phyloP scores from a whole-genome alignment of 1,140 invertebrate genomes.

The Drosophila novamexicana region DNA sequence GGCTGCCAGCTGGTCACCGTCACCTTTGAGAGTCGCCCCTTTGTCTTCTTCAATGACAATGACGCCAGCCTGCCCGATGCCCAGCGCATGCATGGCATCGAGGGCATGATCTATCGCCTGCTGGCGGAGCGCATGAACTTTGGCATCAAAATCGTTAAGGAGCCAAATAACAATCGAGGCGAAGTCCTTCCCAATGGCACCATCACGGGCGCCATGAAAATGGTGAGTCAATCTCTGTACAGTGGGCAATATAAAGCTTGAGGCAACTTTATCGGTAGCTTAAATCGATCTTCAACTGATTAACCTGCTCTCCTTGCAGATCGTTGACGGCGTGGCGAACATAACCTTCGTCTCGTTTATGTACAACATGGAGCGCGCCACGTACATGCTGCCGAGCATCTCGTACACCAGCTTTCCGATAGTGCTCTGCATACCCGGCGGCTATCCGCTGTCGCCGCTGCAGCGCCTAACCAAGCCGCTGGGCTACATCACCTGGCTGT shows the following conservation, averaged over 20 bases:
- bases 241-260: neutral
- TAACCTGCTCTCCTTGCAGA: conserved; percentile 34
- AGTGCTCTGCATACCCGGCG: conserved; percentile 56
- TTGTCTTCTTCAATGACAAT: conserved; percentile 39
- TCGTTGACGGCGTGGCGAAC: conserved; percentile 63
- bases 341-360: conserved; percentile 66
- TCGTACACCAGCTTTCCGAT: conserved; percentile 68
- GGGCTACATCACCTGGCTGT: conserved; percentile 62
- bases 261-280: too few relatives aligned
- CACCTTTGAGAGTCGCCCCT: conserved; percentile 59
- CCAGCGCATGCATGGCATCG: conserved; percentile 52
- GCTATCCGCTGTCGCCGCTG: conserved; percentile 51
- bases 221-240: conserved; percentile 42
- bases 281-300: neutral
- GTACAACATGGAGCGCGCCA: conserved; percentile 58
- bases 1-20: conserved; percentile 49
- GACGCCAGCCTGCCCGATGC: neutral
- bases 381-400: conserved; percentile 60
- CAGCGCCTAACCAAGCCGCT: conserved; percentile 66
- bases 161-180: conserved; percentile 54
- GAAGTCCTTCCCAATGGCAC: conserved; percentile 61
- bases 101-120: conserved; percentile 57
- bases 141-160: conserved; percentile 40
- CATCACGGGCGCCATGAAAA: conserved; percentile 59
- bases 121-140: conserved; percentile 73